Evolutionary conservation across 2,797 vertebrate species (phyloP), one percentile per base, ranked within the genome.

Genomic region (Eurystomus glaucurus): DNA sequence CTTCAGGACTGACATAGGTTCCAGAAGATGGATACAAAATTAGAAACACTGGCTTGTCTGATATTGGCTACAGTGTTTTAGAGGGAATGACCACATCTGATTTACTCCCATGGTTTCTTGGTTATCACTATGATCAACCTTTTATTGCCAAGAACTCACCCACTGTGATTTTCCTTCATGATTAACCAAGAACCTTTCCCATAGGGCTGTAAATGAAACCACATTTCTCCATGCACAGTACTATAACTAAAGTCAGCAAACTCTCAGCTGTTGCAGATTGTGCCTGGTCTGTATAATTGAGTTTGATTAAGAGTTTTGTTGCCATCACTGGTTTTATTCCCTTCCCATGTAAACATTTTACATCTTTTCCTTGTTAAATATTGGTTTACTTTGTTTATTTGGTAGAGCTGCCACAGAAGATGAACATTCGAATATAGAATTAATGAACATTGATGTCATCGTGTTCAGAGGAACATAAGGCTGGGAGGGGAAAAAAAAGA

Each of bases 381-480:
- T 79, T 90, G 41, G 69, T 97, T 93, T 94, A 25, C 41, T 79
- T 91, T 79, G 58, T 78, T 94, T 89, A 43, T 71, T 85, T 72
- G 50, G 64, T 91, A 86, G 51, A 79, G 61, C 61, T 90, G 88
- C 71, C 80, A 85, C 33, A 68, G 69, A 95, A 84, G 68, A 97
- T 2, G 35, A 95, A 96, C 65, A 64, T 76, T 92, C 19, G 3
- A 95, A 94, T 96, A 68, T 71, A 94, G 92, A 96, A 95, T 88
- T 97, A 97, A 97, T 93, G 91, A 97, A 96, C 83, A 94, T 82
- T 95, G 94, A 93, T 96, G 85, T 82, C 21, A 66, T 91, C 82
- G 70, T 60, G 41, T 95, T 95, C 70, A 95, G 88, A 97, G 51
- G 81, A 97, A 92, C 92, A 97, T 97, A 97, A 93, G 95, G 84